phyloP scores from a whole-genome alignment of 92 coral and sea anemone species.

The Pocillopora grandis region DNA sequence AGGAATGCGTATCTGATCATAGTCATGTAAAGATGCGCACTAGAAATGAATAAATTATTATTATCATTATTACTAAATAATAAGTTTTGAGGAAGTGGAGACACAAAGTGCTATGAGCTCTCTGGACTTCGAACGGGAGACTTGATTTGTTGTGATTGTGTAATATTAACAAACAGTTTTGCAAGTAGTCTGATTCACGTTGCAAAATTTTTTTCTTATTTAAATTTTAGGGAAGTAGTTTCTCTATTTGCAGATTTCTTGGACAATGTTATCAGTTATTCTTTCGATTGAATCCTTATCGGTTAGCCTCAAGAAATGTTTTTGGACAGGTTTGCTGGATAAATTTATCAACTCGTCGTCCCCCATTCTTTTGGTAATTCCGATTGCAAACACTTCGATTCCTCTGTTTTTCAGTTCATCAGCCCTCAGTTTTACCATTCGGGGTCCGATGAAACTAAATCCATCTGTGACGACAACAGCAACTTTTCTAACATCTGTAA shows the following conservation, averaged over 20 bases:
- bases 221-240: too few species aligned
- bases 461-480: slow-evolving; percentile 56
- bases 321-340: slow-evolving; percentile 25
- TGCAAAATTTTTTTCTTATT: too few species aligned
- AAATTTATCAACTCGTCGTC: slow-evolving; percentile 25
- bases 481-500: slow-evolving; percentile 40
- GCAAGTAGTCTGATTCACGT: too few species aligned
- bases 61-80: too few species aligned
- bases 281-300: not conserved
- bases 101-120: too few species aligned
- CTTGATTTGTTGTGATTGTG: too few species aligned
- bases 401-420: slow-evolving; percentile 24
- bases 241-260: not conserved
- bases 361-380: slow-evolving; percentile 29
- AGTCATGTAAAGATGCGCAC: too few species aligned
- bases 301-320: slow-evolving; percentile 22
- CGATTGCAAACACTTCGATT: slow-evolving; percentile 47
- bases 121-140: too few species aligned
- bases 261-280: not conserved
- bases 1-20: too few species aligned
- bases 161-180: too few species aligned
- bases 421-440: slow-evolving; percentile 18
- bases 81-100: too few species aligned
- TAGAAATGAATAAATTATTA: too few species aligned
- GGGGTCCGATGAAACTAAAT: slow-evolving; percentile 34